Conservation (phyloP, 2,797 vertebrate genomes). For the Liasis olivaceus region DNA sequence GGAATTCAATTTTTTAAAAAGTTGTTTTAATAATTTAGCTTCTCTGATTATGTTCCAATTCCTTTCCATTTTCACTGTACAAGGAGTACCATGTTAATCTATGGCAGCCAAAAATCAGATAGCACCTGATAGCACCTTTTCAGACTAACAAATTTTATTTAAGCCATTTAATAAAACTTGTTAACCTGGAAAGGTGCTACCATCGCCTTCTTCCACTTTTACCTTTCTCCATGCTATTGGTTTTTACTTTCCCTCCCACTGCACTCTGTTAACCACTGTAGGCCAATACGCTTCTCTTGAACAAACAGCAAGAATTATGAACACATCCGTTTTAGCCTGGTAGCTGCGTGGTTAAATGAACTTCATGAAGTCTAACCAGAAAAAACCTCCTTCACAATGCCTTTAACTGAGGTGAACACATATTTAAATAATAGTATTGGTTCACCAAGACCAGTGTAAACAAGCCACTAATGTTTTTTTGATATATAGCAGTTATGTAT, state of each 20-base stretch:
- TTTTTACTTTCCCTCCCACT: slow-evolving; percentile 45
- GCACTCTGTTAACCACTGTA: slow-evolving; percentile 42
- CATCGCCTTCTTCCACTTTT: slow-evolving; percentile 27
- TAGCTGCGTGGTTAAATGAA: slow-evolving; percentile 2
- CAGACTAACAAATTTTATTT: too few species aligned
- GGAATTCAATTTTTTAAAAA: slow-evolving; percentile 58
- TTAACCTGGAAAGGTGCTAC: too few species aligned
- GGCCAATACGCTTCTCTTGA: neutral
- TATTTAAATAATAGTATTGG: neutral
- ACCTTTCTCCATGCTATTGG: slow-evolving; percentile 40
- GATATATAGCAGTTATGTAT: neutral
- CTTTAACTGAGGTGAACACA: neutral
- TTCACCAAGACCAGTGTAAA: neutral
- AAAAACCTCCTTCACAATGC: neutral
- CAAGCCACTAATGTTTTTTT: neutral
- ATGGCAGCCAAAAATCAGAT: too few species aligned
- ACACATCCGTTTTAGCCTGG: neutral
- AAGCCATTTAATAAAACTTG: too few species aligned
- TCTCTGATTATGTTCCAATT: slow-evolving; percentile 49
- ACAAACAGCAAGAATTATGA: slow-evolving; percentile 36
- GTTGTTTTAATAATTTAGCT: slow-evolving; percentile 56
- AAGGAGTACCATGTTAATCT: too few species aligned
- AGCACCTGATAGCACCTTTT: too few species aligned
- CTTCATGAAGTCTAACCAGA: slow-evolving; percentile 28
- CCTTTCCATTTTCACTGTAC: slow-evolving; percentile 31